Conservation (phyloP, 2,888 invertebrate species). For the Elgonia sp. region DNA sequence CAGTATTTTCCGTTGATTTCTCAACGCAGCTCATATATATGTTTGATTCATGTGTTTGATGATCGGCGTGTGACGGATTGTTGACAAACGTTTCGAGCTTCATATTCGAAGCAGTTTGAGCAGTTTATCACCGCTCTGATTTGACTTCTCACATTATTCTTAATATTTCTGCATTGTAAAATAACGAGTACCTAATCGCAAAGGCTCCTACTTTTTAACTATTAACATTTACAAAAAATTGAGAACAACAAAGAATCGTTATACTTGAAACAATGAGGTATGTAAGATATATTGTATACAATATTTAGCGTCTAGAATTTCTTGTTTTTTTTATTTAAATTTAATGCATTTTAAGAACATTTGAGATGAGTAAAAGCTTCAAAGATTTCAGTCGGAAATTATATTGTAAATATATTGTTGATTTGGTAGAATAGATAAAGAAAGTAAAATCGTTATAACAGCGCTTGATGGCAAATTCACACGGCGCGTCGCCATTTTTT, state of each 20-base stretch:
- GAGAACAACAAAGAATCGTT: not conserved
- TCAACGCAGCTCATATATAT: not conserved
- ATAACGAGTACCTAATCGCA: not conserved
- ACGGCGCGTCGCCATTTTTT: slow-evolving; percentile 60
- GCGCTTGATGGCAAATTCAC: slow-evolving; percentile 24
- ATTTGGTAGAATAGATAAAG: slow-evolving; percentile 11
- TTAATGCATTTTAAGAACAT: not conserved
- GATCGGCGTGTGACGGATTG: slow-evolving; percentile 31
- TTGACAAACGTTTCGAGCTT: slow-evolving; percentile 44
- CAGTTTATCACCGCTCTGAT: slow-evolving; percentile 23
- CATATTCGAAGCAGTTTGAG: not conserved
- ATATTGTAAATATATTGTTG: not conserved
- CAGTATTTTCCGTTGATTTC: no score
- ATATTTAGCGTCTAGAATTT: not conserved
- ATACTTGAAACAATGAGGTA: slow-evolving; percentile 31
- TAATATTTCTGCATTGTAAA: not conserved
- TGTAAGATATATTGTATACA: not conserved
- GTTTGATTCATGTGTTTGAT: not conserved
- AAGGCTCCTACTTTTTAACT: not conserved
- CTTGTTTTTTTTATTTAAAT: no score
- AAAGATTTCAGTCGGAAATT: not conserved
- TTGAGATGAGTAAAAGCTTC: not conserved
- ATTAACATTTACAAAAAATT: not conserved
- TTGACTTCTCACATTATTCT: slow-evolving; percentile 5
- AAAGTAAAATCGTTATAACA: not conserved